Base-by-base conservation (phyloP, 2,888 invertebrate genomes). In the Nemoura dubitans region DNA sequence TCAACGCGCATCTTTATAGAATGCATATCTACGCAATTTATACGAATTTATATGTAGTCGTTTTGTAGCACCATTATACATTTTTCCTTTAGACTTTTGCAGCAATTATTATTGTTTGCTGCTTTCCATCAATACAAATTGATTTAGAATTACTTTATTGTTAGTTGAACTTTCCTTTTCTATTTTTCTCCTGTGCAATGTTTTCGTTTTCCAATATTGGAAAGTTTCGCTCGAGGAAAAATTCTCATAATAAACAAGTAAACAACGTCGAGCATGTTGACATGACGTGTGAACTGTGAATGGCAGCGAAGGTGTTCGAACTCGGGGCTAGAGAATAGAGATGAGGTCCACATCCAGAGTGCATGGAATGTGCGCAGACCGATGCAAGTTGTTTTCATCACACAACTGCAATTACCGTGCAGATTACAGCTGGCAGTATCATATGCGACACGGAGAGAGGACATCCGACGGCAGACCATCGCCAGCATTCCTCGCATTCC, bases 191-290 rank as follows among this genome's bases (percentile, higher is more conserved):
- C 14, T 1, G 59, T 59, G 3, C 14, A 21, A 59, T 59, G 59
- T 59, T 59, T 59, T 59, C 59, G 59, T 59, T 59, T 59, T 59
- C 59, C 59, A 59, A 59, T 59, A 59, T 59, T 59, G 59, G 59
- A 59, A 59, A 59, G 59, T 59, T 59, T 59, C 21, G 59, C 59
- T 59, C 59, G 59, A 59, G 59, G 59, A 59, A 59, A 59, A 59
- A 59, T 59, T 10, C 59, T 7, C 59, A 21, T 59, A 10, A 21
- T 59, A 59, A 59, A 21, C 21, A 2, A 7, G 59, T 59, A 59
- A 59, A 59, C 59, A 59, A 3, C 10, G 36, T 10, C 36, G 36
- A 36, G 3, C 36, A 36, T 36, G 36, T 36, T 36, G 36, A 36
- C 10, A 36, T 36, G 10, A n/a, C n/a, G n/a, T n/a, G n/a, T n/a